Evolutionary conservation across 2,113 vertebrate species (phyloP).

Genomic region (Pteronura brasiliensis): DNA sequence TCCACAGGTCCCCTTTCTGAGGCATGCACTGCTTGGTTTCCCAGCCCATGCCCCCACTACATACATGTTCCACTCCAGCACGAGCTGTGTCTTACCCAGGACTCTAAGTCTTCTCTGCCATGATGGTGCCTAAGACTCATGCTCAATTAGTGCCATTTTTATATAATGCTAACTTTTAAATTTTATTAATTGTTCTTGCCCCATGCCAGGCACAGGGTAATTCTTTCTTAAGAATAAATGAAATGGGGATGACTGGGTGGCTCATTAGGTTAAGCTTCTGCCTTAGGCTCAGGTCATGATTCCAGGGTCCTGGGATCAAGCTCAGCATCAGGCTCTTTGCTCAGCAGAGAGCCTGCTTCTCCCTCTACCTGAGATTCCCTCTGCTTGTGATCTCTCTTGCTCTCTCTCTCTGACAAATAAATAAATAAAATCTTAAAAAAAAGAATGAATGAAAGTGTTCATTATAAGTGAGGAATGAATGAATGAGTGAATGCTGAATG

Average conservation of each 20-base stretch:
- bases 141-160: not conserved
- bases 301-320: too few relatives aligned
- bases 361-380: too few relatives aligned
- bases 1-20: fast-evolving
- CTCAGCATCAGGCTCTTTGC: too few relatives aligned
- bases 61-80: fast-evolving
- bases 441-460: not conserved
- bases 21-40: too few relatives aligned
- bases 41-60: not conserved
- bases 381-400: too few relatives aligned
- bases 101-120: fast-evolving
- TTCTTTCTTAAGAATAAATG: not conserved
- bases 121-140: not conserved
- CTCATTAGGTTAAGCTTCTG: too few relatives aligned
- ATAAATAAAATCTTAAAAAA: too few relatives aligned
- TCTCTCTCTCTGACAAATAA: too few relatives aligned
- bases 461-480: not conserved
- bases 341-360: too few relatives aligned
- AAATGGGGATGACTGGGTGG: not conserved
- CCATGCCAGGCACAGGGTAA: not conserved
- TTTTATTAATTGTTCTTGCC: not conserved
- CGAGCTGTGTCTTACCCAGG: not conserved
- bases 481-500: not conserved
- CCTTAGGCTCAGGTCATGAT: too few relatives aligned
- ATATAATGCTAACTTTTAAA: not conserved